phyloP scores from a whole-genome alignment of 2,888 invertebrate species.

The Drosophila ezoana region DNA sequence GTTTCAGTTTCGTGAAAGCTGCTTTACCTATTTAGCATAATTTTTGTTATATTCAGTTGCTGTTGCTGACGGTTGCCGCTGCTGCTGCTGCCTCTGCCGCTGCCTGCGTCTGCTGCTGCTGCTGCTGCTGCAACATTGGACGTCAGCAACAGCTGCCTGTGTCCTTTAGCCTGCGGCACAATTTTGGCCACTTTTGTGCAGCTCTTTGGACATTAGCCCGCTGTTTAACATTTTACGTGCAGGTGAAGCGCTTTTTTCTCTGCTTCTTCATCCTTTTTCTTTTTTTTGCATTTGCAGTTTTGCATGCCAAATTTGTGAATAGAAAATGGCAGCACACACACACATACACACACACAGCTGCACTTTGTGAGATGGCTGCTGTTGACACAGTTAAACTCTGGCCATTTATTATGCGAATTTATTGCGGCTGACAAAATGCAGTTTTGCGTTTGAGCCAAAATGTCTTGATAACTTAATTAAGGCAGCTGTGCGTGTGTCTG shows the following conservation, averaged over 20 bases:
- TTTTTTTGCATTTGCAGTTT: slow-evolving; percentile 10
- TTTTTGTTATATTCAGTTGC: slow-evolving; percentile 62
- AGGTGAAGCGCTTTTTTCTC: slow-evolving; percentile 31
- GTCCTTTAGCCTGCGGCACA: slow-evolving; percentile 46
- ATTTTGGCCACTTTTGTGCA: slow-evolving; percentile 57
- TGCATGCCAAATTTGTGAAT: slow-evolving; percentile 51
- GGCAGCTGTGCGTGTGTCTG: slow-evolving; percentile 16
- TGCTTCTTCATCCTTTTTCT: slow-evolving; percentile 1
- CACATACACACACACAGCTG: slow-evolving; percentile 13
- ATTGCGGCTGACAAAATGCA: slow-evolving; percentile 57
- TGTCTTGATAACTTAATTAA: slow-evolving; percentile 71
- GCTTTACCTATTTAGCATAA: slow-evolving; percentile 80
- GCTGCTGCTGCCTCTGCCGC: slow-evolving; percentile 41
- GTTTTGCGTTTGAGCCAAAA: slow-evolving; percentile 46
- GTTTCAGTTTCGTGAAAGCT: slow-evolving; percentile 73
- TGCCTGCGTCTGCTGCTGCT: slow-evolving; percentile 12
- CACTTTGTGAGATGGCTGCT: slow-evolving; percentile 36
- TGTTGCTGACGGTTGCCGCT: slow-evolving; percentile 12
- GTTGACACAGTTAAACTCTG: slow-evolving; percentile 73
- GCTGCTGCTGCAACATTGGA: slow-evolving; percentile 33
- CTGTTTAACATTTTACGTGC: slow-evolving; percentile 71
- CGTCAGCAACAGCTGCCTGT: slow-evolving; percentile 33
- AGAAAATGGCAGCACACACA: slow-evolving; percentile 11
- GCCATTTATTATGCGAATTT: slow-evolving; percentile 74
- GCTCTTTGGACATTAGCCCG: slow-evolving; percentile 54